Conservation (phyloP, 2,888 invertebrate species). For the Poecilobothrus nobilitatus region DNA sequence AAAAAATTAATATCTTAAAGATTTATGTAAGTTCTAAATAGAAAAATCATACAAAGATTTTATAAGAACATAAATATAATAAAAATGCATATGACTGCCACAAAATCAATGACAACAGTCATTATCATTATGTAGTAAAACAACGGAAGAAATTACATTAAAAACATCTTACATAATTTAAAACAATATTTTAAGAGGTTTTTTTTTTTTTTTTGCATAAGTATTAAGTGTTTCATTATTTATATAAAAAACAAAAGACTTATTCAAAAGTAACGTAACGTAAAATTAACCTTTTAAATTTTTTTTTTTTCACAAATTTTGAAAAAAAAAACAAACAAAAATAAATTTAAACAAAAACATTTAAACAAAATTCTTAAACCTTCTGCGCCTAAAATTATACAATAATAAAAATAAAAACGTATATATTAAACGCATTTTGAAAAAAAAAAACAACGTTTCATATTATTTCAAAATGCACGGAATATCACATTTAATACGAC, state of each 20-base stretch:
- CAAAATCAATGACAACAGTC: neutral
- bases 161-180: no score
- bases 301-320: no score
- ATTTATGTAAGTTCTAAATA: no score
- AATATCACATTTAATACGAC: slow-evolving; percentile 43
- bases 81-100: neutral
- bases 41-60: neutral
- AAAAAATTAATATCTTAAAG: no score
- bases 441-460: neutral
- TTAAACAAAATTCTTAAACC: no score
- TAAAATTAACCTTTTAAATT: no score
- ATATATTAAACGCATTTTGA: no score
- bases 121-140: neutral
- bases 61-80: neutral
- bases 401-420: neutral
- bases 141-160: neutral
- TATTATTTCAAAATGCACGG: slow-evolving; percentile 37
- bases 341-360: neutral
- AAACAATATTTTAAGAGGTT: no score
- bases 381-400: neutral
- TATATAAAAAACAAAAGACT: no score
- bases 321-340: neutral
- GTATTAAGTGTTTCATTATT: no score
- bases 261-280: no score
- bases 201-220: no score